Evolutionary conservation across 2,113 vertebrate species (phyloP), one percentile per base, ranked within the genome.

Genomic region (Psilopogon haemacephalus): DNA sequence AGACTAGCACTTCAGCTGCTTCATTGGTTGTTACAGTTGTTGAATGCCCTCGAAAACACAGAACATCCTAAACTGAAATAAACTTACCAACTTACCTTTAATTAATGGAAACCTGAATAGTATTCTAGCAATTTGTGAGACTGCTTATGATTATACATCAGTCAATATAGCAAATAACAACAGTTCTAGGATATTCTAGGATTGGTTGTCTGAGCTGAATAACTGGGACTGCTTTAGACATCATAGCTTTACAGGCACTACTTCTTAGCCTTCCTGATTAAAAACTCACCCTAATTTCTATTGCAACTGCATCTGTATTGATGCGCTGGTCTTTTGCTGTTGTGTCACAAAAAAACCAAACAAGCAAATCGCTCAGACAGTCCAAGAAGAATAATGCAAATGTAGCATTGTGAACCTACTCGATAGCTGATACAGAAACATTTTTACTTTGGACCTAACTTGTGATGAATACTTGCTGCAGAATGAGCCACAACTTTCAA

Each of bases 271-370:
- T 86, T 68, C 56, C 84, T 91, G 62, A 44, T 89, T 86, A 70
- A 91, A 87, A 95, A 89, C 63, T 91, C 84, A 67, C 64, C 59
- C 46, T 85, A 87, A 87, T 87, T 94, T 95, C 72, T 90, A 35
- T n/a, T 70, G 79, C 65, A 91, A 88, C 63, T 74, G 79, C 69
- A 93, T 76, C 64, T 80, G 5, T 95, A 93, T 88, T 56, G 56
- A 63, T 56, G 48, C 54, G 63, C 73, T 67, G 64, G 86, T 72
- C 42, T 81, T 60, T 59, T 68, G 52, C 50, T 6, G 11, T 56
- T 71, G 59, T 40, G 32, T 71, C 68, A 90, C 83, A 85, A 56
- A 42, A 91, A 92, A 90, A 63, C 83, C 67, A 76, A 90, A 88
- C 91, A 84, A 46, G 80, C 74, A 81, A 83, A 68, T 15, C 55